Base-by-base conservation (phyloP, 2,888 invertebrate genomes). In the Calephelis perditalis region DNA sequence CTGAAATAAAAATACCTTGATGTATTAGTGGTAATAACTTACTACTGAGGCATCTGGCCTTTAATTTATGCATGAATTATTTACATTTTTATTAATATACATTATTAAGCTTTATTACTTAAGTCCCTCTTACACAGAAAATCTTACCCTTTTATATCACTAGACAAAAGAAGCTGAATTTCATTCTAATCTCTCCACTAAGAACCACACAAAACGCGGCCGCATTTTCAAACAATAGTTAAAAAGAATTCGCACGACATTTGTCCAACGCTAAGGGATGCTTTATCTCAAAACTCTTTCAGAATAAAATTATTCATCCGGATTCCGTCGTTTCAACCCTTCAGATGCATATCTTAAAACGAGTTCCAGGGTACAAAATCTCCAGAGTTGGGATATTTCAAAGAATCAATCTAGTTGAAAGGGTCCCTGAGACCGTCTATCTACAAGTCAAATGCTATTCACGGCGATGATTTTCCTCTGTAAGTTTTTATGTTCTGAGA, bases 331-430 rank as follows among this genome's bases (percentile, higher is more conserved):
- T 61, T 63, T 57, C 62, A 62, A 64, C n/a, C 59, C 60, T 58
- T 57, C 59, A 37, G 64, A 64, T 64, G 65, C 62, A 60, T 65
- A 65, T 65, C 67, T 60, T 36, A 58, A 58, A 62, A 67, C 67
- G 60, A 60, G 67, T 67, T 65, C 58, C 62, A 40, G 56, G 49
- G 15, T 54, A 52, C 58, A 57, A 58, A 63, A 66, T 60, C 56
- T 62, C 57, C 40, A 57, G 60, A 59, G 57, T 46, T 55, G 59
- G 62, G 63, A 66, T 63, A 66, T 62, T 63, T 67, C 61, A 66
- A 63, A 62, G 66, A 66, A 67, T 67, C 65, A 67, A 67, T 67
- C 61, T 58, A 52, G 57, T 61, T 61, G 64, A 62, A 60, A 64
- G 66, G 62, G 61, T 61, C 60, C 52, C 59, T 62, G 67, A 62